phyloP scores from a whole-genome alignment of 2,888 invertebrate genomes.

The Troides helena region DNA sequence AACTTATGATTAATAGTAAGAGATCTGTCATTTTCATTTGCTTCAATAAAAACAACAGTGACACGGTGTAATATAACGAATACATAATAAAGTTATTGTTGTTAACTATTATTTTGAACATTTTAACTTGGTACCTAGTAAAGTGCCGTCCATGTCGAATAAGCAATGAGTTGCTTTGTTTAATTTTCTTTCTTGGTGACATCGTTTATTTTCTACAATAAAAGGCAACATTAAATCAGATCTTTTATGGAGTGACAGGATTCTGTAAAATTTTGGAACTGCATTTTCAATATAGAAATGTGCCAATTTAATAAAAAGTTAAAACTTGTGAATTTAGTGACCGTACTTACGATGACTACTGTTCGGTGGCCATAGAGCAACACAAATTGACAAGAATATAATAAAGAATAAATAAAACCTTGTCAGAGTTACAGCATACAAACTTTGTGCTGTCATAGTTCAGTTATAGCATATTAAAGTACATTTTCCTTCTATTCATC shows the following conservation, averaged over 20 bases:
- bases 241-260: constrained; percentile 13
- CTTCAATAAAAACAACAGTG: background rate
- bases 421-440: background rate
- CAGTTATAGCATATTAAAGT: background rate
- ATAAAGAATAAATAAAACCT: background rate
- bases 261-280: constrained; percentile 13
- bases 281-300: constrained; percentile 1
- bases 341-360: constrained; percentile 1
- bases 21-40: background rate
- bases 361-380: constrained; percentile 1
- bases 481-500: too few species aligned
- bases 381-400: background rate
- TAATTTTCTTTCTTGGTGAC: constrained; percentile 28
- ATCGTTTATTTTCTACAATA: constrained; percentile 6
- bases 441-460: background rate
- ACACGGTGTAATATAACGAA: background rate
- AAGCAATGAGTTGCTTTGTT: constrained; percentile 58
- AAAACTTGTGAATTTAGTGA: background rate
- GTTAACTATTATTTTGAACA: background rate
- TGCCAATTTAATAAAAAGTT: background rate
- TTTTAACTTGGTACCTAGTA: constrained; percentile 47
- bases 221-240: constrained; percentile 13
- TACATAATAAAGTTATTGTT: background rate
- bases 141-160: constrained; percentile 64
- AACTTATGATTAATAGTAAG: background rate